phyloP scores from a whole-genome alignment of 2,797 vertebrate genomes.

The Cryptoblepharus egeriae region DNA sequence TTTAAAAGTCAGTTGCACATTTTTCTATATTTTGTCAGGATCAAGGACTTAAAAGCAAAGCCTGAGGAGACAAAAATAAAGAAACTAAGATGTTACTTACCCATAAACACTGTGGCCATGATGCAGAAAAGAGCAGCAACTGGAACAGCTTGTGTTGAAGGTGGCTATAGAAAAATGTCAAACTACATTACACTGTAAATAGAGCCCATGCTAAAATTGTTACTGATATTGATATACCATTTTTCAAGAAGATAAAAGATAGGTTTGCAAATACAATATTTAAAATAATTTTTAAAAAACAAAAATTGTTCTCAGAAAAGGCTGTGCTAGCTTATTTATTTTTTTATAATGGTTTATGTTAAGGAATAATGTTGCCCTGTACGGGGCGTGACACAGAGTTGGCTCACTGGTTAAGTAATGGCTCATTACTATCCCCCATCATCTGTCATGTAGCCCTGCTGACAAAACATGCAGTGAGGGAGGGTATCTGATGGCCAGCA shows the following conservation, averaged over 20 bases:
- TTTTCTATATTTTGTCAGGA: constrained; percentile 51
- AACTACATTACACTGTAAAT: constrained; percentile 49
- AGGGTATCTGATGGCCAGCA: too few species aligned
- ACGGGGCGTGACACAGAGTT: background rate
- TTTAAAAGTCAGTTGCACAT: constrained; percentile 55
- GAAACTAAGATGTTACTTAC: constrained; percentile 57
- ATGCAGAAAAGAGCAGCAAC: constrained; percentile 61
- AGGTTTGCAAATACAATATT: constrained; percentile 37
- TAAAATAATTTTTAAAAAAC: constrained; percentile 4
- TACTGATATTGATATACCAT: too few species aligned
- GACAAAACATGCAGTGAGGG: too few species aligned
- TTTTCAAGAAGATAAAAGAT: constrained; percentile 14
- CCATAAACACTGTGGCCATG: constrained; percentile 47
- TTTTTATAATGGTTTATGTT: constrained; percentile 41
- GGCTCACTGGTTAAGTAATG: too few species aligned
- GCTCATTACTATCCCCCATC: too few species aligned
- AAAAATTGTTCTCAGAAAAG: background rate
- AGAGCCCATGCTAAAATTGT: constrained; percentile 35
- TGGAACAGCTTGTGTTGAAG: constrained; percentile 56
- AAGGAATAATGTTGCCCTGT: constrained; percentile 19
- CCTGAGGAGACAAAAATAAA: constrained; percentile 50
- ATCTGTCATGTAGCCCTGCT: too few species aligned
- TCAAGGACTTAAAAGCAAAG: constrained; percentile 50
- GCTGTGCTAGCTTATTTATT: constrained; percentile 18
- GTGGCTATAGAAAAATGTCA: constrained; percentile 42